Percentiles rank a stretch among this genome's conserved stretches.
phyloP scores from a whole-genome alignment of 2,113 vertebrate genomes.

The Hypocryptadius cinnamomeus region DNA sequence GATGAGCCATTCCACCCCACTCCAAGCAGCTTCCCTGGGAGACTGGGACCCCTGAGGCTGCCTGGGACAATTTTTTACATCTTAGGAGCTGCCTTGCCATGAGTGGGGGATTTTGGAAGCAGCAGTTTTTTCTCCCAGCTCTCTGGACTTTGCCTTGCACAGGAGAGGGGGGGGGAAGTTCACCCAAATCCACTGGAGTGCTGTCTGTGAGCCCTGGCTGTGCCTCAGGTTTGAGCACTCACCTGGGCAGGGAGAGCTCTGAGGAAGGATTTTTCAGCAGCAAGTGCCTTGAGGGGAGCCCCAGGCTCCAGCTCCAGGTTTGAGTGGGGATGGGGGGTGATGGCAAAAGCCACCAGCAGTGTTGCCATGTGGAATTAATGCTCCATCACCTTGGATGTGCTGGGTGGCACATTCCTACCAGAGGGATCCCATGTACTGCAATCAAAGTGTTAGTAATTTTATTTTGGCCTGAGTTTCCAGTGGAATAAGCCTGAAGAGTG shows the following conservation, averaged over 20 bases:
- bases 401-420: background rate
- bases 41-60: background rate
- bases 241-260: background rate
- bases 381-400: background rate
- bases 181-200: background rate
- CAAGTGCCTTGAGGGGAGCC: background rate
- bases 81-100: background rate
- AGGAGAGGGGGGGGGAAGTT: fast-evolving
- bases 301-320: background rate
- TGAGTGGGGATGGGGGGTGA: background rate
- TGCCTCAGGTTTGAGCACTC: background rate
- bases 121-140: background rate
- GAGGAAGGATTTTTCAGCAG: background rate
- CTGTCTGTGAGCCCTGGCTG: background rate
- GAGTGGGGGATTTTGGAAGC: background rate
- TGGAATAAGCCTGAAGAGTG: background rate
- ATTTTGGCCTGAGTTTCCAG: background rate
- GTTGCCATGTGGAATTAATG: background rate
- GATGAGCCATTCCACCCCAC: background rate
- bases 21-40: background rate
- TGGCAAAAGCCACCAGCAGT: background rate
- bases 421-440: fast-evolving
- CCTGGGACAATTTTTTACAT: background rate
- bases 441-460: background rate
- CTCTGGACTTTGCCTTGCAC: background rate